A percentile compares a stretch with the other conserved stretches of the same genome.
These are phyloP conservation scores for Protobothrops flavoviridis DNA, from an alignment of 2,113 vertebrate genomes.

Conservation along the genomic window DNA sequence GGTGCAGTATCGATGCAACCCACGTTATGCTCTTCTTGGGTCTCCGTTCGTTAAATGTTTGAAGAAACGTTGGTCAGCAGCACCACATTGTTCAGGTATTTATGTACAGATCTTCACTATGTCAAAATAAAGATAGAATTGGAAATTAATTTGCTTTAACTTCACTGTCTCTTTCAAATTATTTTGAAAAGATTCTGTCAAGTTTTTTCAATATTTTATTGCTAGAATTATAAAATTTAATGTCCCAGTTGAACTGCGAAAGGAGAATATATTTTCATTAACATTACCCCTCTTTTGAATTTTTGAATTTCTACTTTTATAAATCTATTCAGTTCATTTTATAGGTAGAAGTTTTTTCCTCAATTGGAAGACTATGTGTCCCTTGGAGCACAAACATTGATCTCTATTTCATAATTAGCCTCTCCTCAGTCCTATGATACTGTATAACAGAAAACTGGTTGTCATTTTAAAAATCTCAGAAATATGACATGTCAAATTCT, in stretches of 20 bases:
- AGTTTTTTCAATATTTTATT: not conserved
- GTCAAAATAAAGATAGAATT: not conserved
- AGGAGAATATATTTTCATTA: not conserved
- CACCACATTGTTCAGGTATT: constrained; percentile 2
- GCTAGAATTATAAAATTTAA: not conserved
- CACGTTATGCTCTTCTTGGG: not conserved
- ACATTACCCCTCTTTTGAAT: not conserved
- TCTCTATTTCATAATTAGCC: not conserved
- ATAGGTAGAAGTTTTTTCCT: not conserved
- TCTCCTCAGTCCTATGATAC: not conserved
- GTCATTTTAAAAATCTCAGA: not conserved
- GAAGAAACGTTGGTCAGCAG: not conserved
- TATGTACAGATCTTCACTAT: not conserved
- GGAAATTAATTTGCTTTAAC: not conserved
- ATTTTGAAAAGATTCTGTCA: not conserved
- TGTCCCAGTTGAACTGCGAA: not conserved
- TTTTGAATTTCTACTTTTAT: not conserved
- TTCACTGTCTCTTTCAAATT: not conserved
- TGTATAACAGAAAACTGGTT: not conserved
- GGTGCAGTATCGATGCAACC: not conserved
- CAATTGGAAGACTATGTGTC: not conserved
- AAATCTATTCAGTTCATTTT: not conserved
- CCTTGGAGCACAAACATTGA: not conserved
- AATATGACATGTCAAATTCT: too few relatives aligned
- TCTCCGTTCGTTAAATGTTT: not conserved